Conservation (phyloP, 2,797 vertebrate species). For the Tympanoctomys barrerae region DNA sequence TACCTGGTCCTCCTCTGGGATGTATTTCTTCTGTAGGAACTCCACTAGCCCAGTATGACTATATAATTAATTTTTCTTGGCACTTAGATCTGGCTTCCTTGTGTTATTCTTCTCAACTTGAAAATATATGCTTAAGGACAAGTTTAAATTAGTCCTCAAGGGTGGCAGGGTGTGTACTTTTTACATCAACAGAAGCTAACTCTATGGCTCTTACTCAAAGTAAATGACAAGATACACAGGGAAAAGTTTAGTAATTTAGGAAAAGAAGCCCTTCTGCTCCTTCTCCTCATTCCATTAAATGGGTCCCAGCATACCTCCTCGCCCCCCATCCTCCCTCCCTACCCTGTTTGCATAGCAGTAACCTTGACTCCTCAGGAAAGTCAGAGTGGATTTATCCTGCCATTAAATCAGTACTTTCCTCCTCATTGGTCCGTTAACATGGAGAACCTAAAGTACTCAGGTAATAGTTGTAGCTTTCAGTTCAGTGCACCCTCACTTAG, state of each 20-base stretch:
- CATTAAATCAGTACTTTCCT: neutral
- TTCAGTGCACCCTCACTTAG: neutral
- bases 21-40: constrained; percentile 2
- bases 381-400: neutral
- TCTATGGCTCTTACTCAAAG: neutral
- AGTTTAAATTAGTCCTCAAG: constrained; percentile 68
- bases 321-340: neutral
- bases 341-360: neutral
- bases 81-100: constrained; percentile 58
- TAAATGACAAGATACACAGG: neutral
- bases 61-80: constrained; percentile 66
- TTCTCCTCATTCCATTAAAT: neutral
- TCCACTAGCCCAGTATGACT: neutral
- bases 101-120: constrained; percentile 60
- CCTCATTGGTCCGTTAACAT: neutral
- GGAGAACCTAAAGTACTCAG: neutral
- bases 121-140: constrained; percentile 66
- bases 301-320: neutral
- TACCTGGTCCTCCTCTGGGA: neutral
- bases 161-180: constrained; percentile 4
- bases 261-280: neutral
- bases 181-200: neutral
- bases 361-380: neutral
- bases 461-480: neutral
- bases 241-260: neutral